Base-by-base conservation (phyloP, 1,140 invertebrate genomes). In the Zaprionus lachaisei region DNA sequence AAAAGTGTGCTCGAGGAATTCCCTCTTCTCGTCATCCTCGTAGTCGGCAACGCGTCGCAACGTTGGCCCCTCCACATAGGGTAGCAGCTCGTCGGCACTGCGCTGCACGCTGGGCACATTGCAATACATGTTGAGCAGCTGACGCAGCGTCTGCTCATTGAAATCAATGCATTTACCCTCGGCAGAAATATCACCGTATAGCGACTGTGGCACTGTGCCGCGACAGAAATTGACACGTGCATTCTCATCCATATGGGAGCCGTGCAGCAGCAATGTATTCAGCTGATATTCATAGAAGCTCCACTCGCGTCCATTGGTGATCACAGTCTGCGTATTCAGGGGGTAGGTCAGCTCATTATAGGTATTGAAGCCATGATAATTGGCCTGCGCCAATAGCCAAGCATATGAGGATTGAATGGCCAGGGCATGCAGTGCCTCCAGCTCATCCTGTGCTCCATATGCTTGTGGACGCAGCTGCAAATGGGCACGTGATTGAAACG, bases 291-390 rank as follows among this genome's bases (percentile, higher is more conserved):
- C 94, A 91, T 95, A 97, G 77, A 99, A 97, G 3, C 95, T 96
- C 95, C 96, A 98, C 1, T 94, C 90, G 79, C 96, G 94, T 0
- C 98, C 98, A 94, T 99, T 96, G 3, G 97, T 97, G 28, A 98
- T 94, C 55, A 98, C 93, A 4, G 95, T 96, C 94, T 99, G 98
- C 34, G 96, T 96, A 6, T 96, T 94, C 31, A 99, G 91, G 14
- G 98, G 98, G 93, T 99, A 98, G 1, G 97, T 98, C 6, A 98
- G 79, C 64, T 99, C 97, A 83, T 97, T 96, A 77, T 94, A 97
- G 6, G 96, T 96, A 58, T 96, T 97, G 92, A 99, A 99, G 55
- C 98, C 98, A 94, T 97, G 96, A 93, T 96, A 96, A 91, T 95
- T 95, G 7, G 98, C 97, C 93, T 98, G 96, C 1, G 95, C 94